Percentiles rank a stretch among this genome's conserved stretches.
These are phyloP conservation scores for Rallus crepitans DNA, from an alignment of 2,797 vertebrate species.

Conservation along the genomic window DNA sequence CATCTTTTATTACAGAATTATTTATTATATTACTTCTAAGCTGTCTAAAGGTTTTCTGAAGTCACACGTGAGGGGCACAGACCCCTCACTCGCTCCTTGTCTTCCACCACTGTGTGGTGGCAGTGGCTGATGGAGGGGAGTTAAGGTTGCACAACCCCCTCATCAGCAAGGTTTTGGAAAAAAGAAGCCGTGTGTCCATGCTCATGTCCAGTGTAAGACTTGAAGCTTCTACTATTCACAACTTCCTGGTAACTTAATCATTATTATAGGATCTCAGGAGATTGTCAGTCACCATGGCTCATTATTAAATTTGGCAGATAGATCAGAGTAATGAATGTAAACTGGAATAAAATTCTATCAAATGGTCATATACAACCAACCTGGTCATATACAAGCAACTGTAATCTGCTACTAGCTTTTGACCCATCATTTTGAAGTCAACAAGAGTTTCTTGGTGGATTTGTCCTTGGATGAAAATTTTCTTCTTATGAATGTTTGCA, in stretches of 20 bases:
- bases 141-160: background rate
- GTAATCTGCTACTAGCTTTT: background rate
- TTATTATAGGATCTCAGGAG: background rate
- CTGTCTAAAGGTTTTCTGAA: constrained; percentile 11
- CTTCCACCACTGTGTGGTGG: background rate
- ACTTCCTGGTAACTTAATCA: background rate
- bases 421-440: background rate
- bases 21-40: background rate
- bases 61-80: background rate
- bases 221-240: background rate
- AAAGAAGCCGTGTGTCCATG: background rate
- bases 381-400: too few species aligned
- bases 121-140: background rate
- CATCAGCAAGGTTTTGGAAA: background rate
- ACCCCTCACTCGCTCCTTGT: background rate
- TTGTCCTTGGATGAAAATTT: background rate
- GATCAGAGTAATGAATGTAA: background rate
- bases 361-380: background rate
- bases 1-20: background rate
- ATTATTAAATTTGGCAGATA: background rate
- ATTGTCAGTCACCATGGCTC: background rate
- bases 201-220: background rate
- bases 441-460: background rate
- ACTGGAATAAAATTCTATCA: background rate
- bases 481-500: background rate